A percentile compares a stretch with the other conserved stretches of the same genome.
Evolutionary conservation across 2,113 vertebrate genomes (phyloP).

Genomic region (Rattus rattus): DNA sequence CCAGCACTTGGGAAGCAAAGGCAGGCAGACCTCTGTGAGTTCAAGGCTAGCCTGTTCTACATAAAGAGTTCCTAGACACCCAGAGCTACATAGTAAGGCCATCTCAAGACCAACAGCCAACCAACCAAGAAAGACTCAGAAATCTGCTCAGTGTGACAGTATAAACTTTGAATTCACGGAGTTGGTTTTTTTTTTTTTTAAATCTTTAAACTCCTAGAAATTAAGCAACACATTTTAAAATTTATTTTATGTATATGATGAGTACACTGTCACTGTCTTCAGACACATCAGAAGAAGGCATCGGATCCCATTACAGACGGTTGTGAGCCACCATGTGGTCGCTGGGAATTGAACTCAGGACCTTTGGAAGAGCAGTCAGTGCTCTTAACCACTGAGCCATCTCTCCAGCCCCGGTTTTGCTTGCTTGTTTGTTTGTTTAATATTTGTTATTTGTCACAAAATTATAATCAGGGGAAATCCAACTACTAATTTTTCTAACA

Average conservation of each 20-base stretch:
- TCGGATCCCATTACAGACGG: no score
- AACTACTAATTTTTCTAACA: conserved; percentile 47
- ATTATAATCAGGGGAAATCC: neutral
- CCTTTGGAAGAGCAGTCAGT: no score
- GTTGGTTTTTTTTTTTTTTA: no score
- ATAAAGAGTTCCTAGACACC: neutral
- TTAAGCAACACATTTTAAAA: no score
- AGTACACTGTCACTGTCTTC: no score
- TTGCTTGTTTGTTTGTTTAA: neutral
- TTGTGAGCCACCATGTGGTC: no score
- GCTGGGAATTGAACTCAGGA: no score
- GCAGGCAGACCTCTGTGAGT: neutral
- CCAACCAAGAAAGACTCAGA: neutral
- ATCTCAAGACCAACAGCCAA: neutral
- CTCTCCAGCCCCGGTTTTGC: no score
- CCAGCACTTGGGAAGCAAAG: neutral
- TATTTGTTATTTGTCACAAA: conserved; percentile 1
- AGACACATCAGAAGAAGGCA: no score
- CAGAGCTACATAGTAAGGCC: neutral
- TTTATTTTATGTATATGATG: no score
- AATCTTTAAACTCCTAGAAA: no score
- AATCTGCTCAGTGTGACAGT: neutral
- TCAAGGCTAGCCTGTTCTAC: neutral
- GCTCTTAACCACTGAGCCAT: no score
- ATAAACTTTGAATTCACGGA: conserved; percentile 34